Base-by-base conservation (phyloP, 2,797 vertebrate species). In the Gobionotothen gibberifrons region DNA sequence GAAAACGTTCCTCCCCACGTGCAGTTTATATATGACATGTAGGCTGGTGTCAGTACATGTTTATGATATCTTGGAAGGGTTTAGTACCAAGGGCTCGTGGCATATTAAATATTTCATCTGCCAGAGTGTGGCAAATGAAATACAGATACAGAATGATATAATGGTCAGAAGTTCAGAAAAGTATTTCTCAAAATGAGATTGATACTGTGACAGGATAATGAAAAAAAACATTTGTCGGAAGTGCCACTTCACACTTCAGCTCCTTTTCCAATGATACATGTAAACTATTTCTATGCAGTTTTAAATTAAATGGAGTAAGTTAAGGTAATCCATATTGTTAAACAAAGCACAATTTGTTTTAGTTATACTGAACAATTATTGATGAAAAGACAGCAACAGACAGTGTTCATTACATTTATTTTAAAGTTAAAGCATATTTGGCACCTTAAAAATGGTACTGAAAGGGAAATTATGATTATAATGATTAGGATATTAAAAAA, bases 1-100 rank as follows among this genome's bases (percentile, higher is more conserved):
- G 60, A 87, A 64, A 68, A 72, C 76, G 42, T 59, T 78, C 51
- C 70, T 13, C 72, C 86, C 72, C 70, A 87, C 81, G 59, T 42
- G 39, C 75, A 63, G 72, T 17, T 78, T 44, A 69, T 73, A 77
- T 82, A 65, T 44, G 76, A 58, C 8, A 40, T 39, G 78, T 74
- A 66, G 82, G 85, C 22, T 48, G 75, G 59, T 76, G 82, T 58
- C 40, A 64, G 29, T 46, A 54, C 40, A 69, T 64, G 39, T 71
- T 64, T 42, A 67, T 16, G 19, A 36, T 36, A 36, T 36, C 1
- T 36, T 40, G 40, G 16, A 26, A 55, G 36, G 7, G 69, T 16
- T n/a, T 21, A 43, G 36, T 8, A 17, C 5, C 14, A 16, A 42
- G 21, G 42, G 21, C 19, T 1, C 17, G 16, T 8, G 1, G 29